Base-by-base conservation (phyloP, 2,797 vertebrate genomes). In the Sphaeramia orbicularis region DNA sequence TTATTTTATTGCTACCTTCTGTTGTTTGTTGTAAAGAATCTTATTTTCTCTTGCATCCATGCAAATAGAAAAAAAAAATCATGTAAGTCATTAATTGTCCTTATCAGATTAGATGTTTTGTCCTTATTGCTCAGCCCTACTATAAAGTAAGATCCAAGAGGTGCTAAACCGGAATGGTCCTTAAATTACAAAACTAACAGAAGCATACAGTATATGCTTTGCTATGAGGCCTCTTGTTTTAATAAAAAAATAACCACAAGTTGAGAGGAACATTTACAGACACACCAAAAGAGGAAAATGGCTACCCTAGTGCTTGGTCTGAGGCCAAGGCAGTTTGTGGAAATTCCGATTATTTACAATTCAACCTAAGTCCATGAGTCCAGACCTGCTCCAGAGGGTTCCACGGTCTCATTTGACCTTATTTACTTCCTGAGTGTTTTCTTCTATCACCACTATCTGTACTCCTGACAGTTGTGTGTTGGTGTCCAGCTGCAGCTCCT, bases 401-500 rank as follows among this genome's bases (percentile, higher is more conserved):
- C 56, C 68, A 69, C 13, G 45, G 59, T 65, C 54, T 93, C 83
- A 92, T 78, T 92, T 87, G 43, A 76, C 76, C 71, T 86, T 80
- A 52, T 74, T 78, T 60, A 82, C 86, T 53, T 82, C 88, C 76
- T 85, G 86, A 83, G 88, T 69, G 21, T 95, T 96, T 3, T 95
- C 93, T 85, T 95, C 95, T 62, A 98, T 94, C 69, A 99, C 97
- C 60, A 98, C 94, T 68, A 99, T 96, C 89, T 97, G 96, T 53
- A 99, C 94, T 9, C 94, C 93, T 74, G 97, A 95, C 81, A 97
- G 89, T 84, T 96, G 96, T 78, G 96, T 96, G 47, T 91, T 94
- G 65, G 96, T 92, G 2, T 96, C 95, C 76, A 94, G 65, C 80
- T 96, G 94, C 82, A 96, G 91, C 14, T 95, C 95, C 54, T 94